Conservation (phyloP, 2,797 vertebrate species). For the Myripristis jacobus region DNA sequence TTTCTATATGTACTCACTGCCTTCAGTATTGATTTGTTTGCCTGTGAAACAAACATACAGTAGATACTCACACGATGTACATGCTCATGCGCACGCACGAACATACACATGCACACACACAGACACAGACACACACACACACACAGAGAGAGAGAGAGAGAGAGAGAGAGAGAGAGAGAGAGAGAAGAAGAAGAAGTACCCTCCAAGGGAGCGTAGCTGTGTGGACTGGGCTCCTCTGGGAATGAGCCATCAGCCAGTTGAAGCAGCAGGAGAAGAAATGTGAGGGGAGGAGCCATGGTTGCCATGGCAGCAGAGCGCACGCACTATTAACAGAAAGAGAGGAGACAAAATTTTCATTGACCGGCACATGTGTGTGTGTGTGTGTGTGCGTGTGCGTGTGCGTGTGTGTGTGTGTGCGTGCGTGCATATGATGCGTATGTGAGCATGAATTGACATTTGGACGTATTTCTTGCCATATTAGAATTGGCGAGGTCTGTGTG, state of each 20-base stretch:
- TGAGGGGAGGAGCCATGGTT: conserved; percentile 79
- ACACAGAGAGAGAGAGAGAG: no score
- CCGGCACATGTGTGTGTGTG: conserved; percentile 14
- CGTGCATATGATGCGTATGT: no score
- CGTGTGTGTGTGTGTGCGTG: no score
- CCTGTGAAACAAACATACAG: conserved; percentile 55
- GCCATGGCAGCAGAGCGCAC: conserved; percentile 83
- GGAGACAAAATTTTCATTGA: conserved; percentile 45
- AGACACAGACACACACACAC: conserved; percentile 24
- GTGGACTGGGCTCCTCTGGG: conserved; percentile 93
- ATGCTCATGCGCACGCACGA: not conserved
- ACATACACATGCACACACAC: conserved; percentile 23
- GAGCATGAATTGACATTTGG: conserved; percentile 38
- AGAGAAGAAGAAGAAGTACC: conserved; percentile 89
- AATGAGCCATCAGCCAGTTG: conserved; percentile 86
- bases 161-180: no score
- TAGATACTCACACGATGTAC: conserved; percentile 15
- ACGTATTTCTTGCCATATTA: conserved; percentile 39
- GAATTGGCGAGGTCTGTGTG: conserved; percentile 23
- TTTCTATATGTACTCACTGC: conserved; percentile 65
- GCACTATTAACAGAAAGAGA: conserved; percentile 76
- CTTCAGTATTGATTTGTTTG: conserved; percentile 70
- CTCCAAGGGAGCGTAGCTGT: conserved; percentile 89
- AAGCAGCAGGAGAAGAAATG: conserved; percentile 86
- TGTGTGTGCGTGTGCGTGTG: no score